Percentiles rank a stretch among this genome's conserved stretches.
Evolutionary conservation across 2,888 invertebrate genomes (phyloP).

Genomic region (Ochlodes sylvanus): DNA sequence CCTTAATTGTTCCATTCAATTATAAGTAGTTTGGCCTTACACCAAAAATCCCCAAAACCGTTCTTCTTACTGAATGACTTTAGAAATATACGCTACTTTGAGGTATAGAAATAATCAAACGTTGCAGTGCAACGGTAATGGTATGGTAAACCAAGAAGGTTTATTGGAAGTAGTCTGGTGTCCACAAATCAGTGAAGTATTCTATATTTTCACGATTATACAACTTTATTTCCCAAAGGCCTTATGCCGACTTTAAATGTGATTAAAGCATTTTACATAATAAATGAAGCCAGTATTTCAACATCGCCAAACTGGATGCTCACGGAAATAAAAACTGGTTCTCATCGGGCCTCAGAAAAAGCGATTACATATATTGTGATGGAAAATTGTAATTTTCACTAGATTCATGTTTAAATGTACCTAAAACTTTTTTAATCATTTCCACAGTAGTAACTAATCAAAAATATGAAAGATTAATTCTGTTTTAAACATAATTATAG

Average conservation of each 20-base stretch:
- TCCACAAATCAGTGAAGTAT: conserved; percentile 1
- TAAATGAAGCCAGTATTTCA: conserved; percentile 34
- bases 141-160: no score
- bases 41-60: no score
- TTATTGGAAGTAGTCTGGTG: background rate
- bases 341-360: background rate
- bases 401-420: background rate
- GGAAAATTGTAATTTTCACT: background rate
- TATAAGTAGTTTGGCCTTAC: no score
- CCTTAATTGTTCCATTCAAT: no score
- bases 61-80: no score
- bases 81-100: no score
- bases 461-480: no score
- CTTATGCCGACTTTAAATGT: conserved; percentile 2
- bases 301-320: conserved; percentile 37
- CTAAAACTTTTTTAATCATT: no score
- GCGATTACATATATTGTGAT: conserved; percentile 3
- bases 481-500: no score
- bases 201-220: conserved; percentile 23
- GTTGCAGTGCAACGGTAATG: no score
- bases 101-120: no score
- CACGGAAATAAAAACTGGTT: conserved; percentile 38
- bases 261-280: conserved; percentile 30
- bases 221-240: conserved; percentile 12
- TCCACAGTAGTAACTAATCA: no score